These are phyloP conservation scores for Branchipolynoe longqiensis DNA, from an alignment of 2,888 invertebrate genomes.

Conservation along the genomic window DNA sequence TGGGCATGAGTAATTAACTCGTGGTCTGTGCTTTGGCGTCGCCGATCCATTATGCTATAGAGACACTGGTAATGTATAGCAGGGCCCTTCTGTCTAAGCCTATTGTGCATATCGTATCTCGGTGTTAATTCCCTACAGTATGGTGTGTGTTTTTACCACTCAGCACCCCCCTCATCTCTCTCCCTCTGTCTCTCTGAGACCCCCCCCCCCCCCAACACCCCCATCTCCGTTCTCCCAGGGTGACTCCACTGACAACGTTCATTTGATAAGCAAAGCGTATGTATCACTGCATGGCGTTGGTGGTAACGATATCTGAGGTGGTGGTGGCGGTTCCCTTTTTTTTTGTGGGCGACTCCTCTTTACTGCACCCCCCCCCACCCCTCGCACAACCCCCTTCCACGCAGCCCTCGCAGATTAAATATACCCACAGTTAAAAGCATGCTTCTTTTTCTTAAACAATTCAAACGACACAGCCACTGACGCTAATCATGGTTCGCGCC, in stretches of 20 bases:
- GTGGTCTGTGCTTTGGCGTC: slow-evolving; percentile 11
- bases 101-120: not conserved
- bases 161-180: too few species aligned
- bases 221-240: not conserved
- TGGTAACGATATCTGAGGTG: slow-evolving; percentile 42
- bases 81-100: not conserved
- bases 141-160: too few species aligned
- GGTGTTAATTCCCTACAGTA: not conserved
- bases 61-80: slow-evolving; percentile 3
- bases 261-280: slow-evolving; percentile 50
- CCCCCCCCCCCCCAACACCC: not conserved
- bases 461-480: slow-evolving; percentile 12
- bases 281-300: slow-evolving; percentile 47
- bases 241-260: not conserved
- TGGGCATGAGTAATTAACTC: slow-evolving; percentile 47
- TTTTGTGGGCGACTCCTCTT: not conserved
- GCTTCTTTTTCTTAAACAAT: slow-evolving; percentile 41
- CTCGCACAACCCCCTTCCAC: too few species aligned
- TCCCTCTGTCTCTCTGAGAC: too few species aligned
- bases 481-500: slow-evolving; percentile 1
- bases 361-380: too few species aligned
- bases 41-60: not conserved
- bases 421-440: slow-evolving; percentile 46
- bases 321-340: not conserved
- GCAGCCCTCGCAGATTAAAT: slow-evolving; percentile 56